Percentiles rank a stretch among this genome's conserved stretches.
These are phyloP conservation scores for Chaetorhynchus papuensis DNA, from an alignment of 2,113 vertebrate genomes.

Conservation along the genomic window DNA sequence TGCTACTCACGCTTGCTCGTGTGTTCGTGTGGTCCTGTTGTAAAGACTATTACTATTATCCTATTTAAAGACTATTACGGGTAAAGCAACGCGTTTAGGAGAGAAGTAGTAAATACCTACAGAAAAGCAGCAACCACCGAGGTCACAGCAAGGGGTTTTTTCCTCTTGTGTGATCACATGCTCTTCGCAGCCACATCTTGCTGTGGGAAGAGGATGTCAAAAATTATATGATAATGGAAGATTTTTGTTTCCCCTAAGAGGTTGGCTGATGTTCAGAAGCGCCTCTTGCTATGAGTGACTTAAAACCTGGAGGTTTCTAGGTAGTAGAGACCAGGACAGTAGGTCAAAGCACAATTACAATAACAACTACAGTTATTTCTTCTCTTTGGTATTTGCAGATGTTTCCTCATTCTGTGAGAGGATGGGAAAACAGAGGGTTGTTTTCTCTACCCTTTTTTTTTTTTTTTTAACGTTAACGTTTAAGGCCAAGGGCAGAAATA, in stretches of 20 bases:
- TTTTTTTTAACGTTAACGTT: not conserved
- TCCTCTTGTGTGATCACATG: not conserved
- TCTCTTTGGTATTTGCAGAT: not conserved
- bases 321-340: not conserved
- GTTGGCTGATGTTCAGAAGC: not conserved
- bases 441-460: not conserved
- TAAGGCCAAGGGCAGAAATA: not conserved
- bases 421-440: not conserved
- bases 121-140: not conserved
- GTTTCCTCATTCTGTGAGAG: not conserved
- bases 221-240: not conserved
- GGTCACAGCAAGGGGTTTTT: not conserved
- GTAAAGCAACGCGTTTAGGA: not conserved
- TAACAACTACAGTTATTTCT: not conserved
- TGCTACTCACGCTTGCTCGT: not conserved
- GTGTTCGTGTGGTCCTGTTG: not conserved
- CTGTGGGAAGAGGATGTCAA: not conserved
- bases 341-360: not conserved
- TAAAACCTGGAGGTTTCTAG: not conserved
- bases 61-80: not conserved
- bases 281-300: not conserved
- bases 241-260: not conserved
- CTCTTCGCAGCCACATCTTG: not conserved
- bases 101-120: not conserved
- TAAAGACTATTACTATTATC: not conserved